Percentiles rank a stretch among this genome's conserved stretches.
Evolutionary conservation across 2,797 vertebrate species (phyloP).

Genomic region (Muraenolepis orangiensis): DNA sequence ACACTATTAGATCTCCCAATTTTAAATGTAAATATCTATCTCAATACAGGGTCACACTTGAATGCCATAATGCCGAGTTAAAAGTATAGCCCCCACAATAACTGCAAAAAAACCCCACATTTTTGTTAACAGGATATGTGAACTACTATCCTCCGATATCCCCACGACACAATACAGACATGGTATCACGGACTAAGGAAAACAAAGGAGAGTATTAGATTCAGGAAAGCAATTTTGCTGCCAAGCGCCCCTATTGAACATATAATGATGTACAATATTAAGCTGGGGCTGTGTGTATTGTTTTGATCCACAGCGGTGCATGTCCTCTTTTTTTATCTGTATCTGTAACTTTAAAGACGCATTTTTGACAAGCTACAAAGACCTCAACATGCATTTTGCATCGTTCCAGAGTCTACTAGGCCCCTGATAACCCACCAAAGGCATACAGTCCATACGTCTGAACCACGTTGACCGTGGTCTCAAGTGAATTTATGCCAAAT

Average conservation of each 20-base stretch:
- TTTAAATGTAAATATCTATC: not conserved
- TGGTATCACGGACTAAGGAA: slow-evolving; percentile 31
- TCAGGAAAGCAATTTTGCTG: slow-evolving; percentile 42
- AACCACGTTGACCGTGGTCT: slow-evolving; percentile 29
- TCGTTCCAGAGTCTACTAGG: slow-evolving; percentile 28
- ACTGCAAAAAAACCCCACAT: not conserved
- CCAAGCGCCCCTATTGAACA: slow-evolving; percentile 35
- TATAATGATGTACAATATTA: slow-evolving; percentile 60
- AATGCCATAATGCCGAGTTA: not conserved
- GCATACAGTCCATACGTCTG: slow-evolving; percentile 43
- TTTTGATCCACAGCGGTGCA: slow-evolving; percentile 28
- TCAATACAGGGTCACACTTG: not conserved
- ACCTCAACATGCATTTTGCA: no score
- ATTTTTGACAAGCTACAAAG: no score
- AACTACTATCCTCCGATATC: slow-evolving; percentile 6
- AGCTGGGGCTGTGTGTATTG: slow-evolving; percentile 54
- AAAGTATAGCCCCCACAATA: not conserved
- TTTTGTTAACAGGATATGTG: not conserved
- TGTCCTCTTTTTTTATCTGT: slow-evolving; percentile 20
- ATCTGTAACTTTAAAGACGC: slow-evolving; percentile 22
- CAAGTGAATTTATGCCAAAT: slow-evolving; percentile 26
- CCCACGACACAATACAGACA: slow-evolving; percentile 17
- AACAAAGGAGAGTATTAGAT: slow-evolving; percentile 48
- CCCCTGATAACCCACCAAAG: slow-evolving; percentile 37
- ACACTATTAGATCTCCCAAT: not conserved